Evolutionary conservation across 2,113 vertebrate genomes (phyloP).

Genomic region (Castor canadensis): DNA sequence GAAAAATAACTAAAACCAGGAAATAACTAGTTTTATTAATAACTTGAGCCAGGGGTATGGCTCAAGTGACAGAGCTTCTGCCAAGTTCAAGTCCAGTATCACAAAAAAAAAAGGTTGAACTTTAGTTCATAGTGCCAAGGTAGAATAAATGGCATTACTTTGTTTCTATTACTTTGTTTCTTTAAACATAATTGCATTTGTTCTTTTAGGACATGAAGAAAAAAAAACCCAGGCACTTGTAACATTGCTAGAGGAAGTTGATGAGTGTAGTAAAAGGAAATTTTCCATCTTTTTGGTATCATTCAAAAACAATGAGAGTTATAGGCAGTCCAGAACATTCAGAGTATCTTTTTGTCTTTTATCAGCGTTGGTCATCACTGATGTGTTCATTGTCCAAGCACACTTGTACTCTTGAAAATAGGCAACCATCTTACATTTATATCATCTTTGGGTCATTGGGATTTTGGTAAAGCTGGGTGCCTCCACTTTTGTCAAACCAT

Average conservation of each 20-base stretch:
- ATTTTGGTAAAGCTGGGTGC: background rate
- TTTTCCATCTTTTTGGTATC: background rate
- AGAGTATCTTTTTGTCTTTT: background rate
- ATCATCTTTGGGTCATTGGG: too few relatives aligned
- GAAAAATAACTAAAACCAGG: too few relatives aligned
- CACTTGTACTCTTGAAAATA: background rate
- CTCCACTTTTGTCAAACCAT: background rate
- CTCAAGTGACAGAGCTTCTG: too few relatives aligned
- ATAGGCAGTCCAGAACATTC: background rate
- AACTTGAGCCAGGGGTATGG: too few relatives aligned
- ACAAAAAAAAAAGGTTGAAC: too few relatives aligned
- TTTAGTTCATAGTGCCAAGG: background rate
- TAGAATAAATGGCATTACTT: background rate
- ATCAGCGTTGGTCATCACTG: background rate
- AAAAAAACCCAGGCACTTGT: background rate
- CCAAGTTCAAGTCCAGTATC: too few relatives aligned
- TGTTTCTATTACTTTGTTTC: background rate
- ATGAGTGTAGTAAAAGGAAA: background rate
- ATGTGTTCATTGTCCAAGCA: background rate
- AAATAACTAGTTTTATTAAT: too few relatives aligned
- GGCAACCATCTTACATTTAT: background rate
- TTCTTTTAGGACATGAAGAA: background rate
- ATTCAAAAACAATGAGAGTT: background rate
- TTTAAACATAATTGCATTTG: background rate
- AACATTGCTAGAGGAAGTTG: background rate